Evolutionary conservation across 2,113 vertebrate genomes (phyloP).

Genomic region (Rhea americana): DNA sequence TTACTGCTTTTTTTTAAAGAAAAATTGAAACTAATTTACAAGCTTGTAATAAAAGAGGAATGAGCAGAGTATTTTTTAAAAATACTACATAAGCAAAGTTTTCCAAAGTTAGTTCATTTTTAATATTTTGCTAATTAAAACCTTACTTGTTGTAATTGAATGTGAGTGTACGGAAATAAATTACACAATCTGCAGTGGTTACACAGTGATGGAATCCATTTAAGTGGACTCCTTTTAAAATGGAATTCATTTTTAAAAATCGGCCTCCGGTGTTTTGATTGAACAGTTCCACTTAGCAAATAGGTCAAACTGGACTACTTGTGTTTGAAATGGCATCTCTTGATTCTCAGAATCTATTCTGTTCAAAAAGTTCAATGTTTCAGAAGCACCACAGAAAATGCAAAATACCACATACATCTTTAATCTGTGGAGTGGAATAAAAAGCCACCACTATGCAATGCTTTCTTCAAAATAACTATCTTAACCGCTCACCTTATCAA

Average conservation of each 20-base stretch:
- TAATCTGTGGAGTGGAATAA: not conserved
- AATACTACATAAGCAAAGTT: not conserved
- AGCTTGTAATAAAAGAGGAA: not conserved
- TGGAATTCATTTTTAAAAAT: not conserved
- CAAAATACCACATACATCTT: not conserved
- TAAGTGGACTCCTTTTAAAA: slow-evolving; percentile 21
- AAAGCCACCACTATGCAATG: not conserved
- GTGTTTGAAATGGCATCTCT: not conserved
- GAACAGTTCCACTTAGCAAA: not conserved
- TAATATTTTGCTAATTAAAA: slow-evolving; percentile 26
- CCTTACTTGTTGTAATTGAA: not conserved
- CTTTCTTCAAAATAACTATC: not conserved
- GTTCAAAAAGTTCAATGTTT: not conserved
- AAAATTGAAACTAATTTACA: slow-evolving; percentile 29
- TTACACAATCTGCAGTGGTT: not conserved
- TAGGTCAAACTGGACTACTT: not conserved
- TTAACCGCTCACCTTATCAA: not conserved
- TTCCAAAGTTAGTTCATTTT: slow-evolving; percentile 21
- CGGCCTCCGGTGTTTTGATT: not conserved
- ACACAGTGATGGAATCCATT: not conserved
- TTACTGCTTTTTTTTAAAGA: slow-evolving; percentile 15
- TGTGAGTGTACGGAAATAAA: not conserved
- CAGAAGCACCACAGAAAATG: not conserved
- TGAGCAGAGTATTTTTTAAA: not conserved
- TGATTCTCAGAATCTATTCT: not conserved